Conservation (phyloP, 2,797 vertebrate species). For the Myotis vivesi region DNA sequence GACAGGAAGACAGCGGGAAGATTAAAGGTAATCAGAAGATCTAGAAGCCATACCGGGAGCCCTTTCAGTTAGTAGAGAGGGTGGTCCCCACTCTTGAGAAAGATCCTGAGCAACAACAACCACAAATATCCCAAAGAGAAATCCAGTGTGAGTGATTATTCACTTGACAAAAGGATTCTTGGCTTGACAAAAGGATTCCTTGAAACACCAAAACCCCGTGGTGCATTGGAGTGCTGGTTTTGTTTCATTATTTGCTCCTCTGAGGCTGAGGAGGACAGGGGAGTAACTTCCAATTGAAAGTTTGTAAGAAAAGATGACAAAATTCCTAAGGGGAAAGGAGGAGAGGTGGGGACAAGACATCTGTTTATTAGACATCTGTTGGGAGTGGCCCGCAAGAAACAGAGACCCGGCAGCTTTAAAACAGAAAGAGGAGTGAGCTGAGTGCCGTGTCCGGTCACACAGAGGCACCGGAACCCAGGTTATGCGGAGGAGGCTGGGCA, state of each 20-base stretch:
- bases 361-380: neutral
- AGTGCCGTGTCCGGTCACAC: fast-evolving
- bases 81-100: slow-evolving; percentile 24
- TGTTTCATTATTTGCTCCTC: slow-evolving; percentile 5
- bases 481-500: neutral
- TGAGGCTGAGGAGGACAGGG: neutral
- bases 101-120: neutral
- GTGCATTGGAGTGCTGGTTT: neutral
- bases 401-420: neutral
- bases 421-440: neutral
- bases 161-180: slow-evolving; percentile 57
- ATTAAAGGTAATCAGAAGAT: slow-evolving; percentile 74
- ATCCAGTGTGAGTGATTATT: slow-evolving; percentile 48
- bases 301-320: neutral
- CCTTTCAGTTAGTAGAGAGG: neutral
- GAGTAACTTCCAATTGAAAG: neutral
- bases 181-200: slow-evolving; percentile 65
- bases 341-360: neutral
- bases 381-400: neutral
- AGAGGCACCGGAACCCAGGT: neutral
- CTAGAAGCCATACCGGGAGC: neutral
- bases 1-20: slow-evolving; percentile 73
- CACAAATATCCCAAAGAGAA: neutral
- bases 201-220: neutral
- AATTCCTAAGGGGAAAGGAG: neutral